Evolutionary conservation across 2,888 invertebrate genomes (phyloP).

Genomic region (Tinea trinotella): DNA sequence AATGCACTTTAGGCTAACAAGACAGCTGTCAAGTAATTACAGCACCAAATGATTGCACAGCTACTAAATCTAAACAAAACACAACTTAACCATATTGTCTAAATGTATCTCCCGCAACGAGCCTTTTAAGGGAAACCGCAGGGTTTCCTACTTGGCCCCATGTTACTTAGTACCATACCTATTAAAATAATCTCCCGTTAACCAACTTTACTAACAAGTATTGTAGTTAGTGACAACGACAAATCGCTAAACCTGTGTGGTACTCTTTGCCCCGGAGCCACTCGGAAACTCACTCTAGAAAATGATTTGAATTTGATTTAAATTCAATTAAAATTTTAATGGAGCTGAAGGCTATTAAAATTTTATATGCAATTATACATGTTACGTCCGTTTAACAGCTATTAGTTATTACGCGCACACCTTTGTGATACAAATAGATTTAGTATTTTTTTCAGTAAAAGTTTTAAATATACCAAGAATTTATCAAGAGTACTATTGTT

Average conservation of each 20-base stretch:
- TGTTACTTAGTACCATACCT: conserved; percentile 5
- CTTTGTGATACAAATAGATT: too few relatives aligned
- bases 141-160: conserved; percentile 13
- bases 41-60: neutral
- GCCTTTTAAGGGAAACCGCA: conserved; percentile 17
- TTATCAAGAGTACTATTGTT: too few relatives aligned
- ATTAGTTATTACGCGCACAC: too few relatives aligned
- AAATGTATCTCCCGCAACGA: conserved; percentile 15
- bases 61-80: conserved; percentile 9
- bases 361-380: too few relatives aligned
- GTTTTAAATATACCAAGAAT: too few relatives aligned
- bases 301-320: neutral
- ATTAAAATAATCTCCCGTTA: conserved; percentile 16
- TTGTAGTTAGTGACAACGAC: conserved; percentile 17
- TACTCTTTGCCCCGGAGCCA: conserved; percentile 17
- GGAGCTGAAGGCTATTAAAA: too few relatives aligned
- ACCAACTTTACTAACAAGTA: conserved; percentile 3
- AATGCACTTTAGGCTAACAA: too few relatives aligned
- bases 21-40: neutral
- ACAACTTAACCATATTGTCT: neutral
- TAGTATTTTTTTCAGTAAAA: too few relatives aligned
- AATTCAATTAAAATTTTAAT: neutral
- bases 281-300: neutral
- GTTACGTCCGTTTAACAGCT: too few relatives aligned
- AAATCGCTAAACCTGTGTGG: conserved; percentile 19